phyloP scores from a whole-genome alignment of 2,888 invertebrate genomes.

The Dione vanillae region DNA sequence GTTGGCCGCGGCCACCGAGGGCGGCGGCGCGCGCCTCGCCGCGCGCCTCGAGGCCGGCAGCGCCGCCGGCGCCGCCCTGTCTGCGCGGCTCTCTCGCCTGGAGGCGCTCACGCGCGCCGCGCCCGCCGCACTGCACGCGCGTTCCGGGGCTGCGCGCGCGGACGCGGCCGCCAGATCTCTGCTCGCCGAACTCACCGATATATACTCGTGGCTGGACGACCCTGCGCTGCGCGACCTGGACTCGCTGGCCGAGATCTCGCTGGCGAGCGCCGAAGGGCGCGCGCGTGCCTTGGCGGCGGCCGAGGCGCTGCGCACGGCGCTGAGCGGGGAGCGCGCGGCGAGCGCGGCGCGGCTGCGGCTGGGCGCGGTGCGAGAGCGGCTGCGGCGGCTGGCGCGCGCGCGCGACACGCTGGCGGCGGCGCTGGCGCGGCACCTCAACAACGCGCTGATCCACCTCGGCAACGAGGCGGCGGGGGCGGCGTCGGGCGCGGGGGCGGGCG shows the following conservation, averaged over 20 bases:
- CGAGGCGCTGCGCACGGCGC: constrained; percentile 52
- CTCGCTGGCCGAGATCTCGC: constrained; percentile 61
- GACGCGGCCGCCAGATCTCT: constrained; percentile 91
- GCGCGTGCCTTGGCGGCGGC: constrained; percentile 62
- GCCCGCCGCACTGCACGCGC: constrained; percentile 64
- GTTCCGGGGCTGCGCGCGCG: constrained; percentile 86
- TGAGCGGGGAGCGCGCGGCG: constrained; percentile 54
- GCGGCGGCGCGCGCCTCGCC: constrained; percentile 88
- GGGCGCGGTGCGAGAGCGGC: constrained; percentile 65
- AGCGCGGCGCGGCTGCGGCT: constrained; percentile 59
- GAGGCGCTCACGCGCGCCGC: constrained; percentile 80
- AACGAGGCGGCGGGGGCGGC: constrained; percentile 79
- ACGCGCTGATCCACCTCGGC: constrained; percentile 96
- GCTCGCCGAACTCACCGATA: constrained; percentile 89
- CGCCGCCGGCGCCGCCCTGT: constrained; percentile 88
- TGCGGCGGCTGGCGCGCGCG: constrained; percentile 66
- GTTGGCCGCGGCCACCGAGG: constrained; percentile 86
- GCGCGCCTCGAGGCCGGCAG: constrained; percentile 82
- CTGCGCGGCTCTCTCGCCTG: constrained; percentile 83
- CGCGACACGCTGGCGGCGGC: constrained; percentile 82
- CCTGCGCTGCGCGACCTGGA: constrained; percentile 68
- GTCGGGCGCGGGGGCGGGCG: constrained; percentile 63
- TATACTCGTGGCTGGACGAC: constrained; percentile 70
- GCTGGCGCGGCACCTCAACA: constrained; percentile 95
- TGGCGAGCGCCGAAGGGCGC: constrained; percentile 62